Conservation (phyloP, 2,113 vertebrate genomes). For the Nothocercus nigrocapillus region DNA sequence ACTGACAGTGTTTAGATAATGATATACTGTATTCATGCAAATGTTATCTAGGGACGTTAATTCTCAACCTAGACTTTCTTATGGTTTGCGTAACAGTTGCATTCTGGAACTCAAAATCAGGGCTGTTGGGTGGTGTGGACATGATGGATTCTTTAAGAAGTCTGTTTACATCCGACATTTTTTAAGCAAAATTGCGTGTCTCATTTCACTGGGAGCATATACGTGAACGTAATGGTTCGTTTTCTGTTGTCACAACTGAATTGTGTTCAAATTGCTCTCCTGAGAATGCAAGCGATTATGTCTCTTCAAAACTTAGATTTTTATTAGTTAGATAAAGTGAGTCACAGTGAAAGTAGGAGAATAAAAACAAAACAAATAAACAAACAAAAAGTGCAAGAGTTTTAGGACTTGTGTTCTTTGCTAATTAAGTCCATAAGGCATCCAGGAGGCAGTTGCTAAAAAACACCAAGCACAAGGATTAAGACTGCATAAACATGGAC, state of each 20-base stretch:
- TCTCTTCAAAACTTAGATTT: neutral
- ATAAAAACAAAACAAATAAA: neutral
- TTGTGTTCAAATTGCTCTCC: neutral
- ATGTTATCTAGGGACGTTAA: neutral
- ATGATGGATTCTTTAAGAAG: neutral
- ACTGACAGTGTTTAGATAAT: neutral
- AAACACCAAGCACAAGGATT: neutral
- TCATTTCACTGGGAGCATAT: neutral
- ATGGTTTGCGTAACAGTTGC: neutral
- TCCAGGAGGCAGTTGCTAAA: neutral
- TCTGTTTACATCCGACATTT: neutral
- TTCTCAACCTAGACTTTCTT: neutral
- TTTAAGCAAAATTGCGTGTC: neutral
- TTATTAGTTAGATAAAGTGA: neutral
- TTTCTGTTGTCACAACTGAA: neutral
- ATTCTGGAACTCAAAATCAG: neutral
- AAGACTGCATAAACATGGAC: neutral
- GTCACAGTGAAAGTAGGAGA: neutral
- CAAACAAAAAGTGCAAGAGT: neutral
- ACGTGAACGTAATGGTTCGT: neutral
- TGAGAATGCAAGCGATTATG: neutral
- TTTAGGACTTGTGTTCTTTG: neutral
- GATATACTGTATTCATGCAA: neutral
- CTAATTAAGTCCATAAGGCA: slow-evolving; percentile 26
- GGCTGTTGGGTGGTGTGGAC: neutral